Conservation (phyloP, 1,140 invertebrate species). For the Monochamus saltuarius region DNA sequence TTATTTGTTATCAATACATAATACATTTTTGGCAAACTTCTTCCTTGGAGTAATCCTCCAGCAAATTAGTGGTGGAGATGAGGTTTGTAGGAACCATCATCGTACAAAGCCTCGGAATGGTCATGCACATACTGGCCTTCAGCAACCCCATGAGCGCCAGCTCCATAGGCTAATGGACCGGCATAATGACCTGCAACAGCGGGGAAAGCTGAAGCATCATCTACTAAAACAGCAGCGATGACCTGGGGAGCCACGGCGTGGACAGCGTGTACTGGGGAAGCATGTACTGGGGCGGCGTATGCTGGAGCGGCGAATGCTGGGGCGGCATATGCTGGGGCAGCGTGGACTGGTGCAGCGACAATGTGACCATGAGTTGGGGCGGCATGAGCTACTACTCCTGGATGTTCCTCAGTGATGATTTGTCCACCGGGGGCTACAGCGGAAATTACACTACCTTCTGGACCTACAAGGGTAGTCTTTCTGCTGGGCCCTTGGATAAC, state of each 20-base stretch:
- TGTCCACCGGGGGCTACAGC: conserved; percentile 34
- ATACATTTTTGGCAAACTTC: no score
- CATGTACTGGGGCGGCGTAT: conserved; percentile 14
- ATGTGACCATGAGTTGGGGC: conserved; percentile 19
- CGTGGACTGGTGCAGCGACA: not conserved
- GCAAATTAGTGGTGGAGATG: not conserved
- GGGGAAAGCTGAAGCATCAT: conserved; percentile 17
- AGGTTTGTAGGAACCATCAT: conserved; percentile 32
- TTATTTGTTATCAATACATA: no score
- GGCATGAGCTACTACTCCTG: conserved; percentile 25
- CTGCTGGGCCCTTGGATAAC: conserved; percentile 40
- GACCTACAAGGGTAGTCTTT: conserved; percentile 35
- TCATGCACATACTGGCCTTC: conserved; percentile 33
- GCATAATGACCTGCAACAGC: not conserved
- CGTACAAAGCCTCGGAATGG: conserved; percentile 28
- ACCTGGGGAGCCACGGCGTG: conserved; percentile 4
- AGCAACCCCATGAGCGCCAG: not conserved
- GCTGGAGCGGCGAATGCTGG: conserved; percentile 1
- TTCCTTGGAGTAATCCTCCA: no score
- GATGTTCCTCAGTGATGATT: conserved; percentile 31
- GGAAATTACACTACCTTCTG: conserved; percentile 39
- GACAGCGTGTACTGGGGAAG: not conserved
- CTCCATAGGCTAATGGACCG: not conserved
- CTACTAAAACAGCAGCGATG: not conserved
- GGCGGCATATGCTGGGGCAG: conserved; percentile 25